Conservation (phyloP, 2,888 invertebrate genomes). For the Sinohyriopsis cumingii region DNA sequence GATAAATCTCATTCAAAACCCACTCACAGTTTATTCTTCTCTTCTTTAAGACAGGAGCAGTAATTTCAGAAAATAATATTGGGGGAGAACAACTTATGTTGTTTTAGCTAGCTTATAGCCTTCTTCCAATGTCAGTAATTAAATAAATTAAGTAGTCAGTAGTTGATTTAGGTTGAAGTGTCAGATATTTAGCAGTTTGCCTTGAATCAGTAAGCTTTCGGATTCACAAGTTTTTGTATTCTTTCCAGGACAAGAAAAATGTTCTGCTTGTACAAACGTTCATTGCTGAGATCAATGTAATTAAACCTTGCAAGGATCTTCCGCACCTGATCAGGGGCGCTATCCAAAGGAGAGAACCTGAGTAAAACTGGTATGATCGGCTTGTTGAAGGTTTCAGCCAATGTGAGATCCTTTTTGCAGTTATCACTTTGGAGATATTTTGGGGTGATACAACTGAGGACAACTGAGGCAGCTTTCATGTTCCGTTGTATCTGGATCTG, state of each 20-base stretch:
- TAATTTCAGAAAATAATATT: too few species aligned
- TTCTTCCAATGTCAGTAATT: too few species aligned
- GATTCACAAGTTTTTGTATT: conserved; percentile 50
- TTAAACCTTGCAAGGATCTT: conserved; percentile 57
- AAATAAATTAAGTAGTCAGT: too few species aligned
- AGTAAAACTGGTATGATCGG: conserved; percentile 66
- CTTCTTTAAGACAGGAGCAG: too few species aligned
- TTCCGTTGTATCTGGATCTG: conserved; percentile 64
- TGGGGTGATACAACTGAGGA: conserved; percentile 67
- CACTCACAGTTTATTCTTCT: too few species aligned
- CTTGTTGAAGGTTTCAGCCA: conserved; percentile 66
- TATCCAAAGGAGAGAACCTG: conserved; percentile 66
- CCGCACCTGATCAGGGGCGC: conserved; percentile 61
- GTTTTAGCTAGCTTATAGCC: too few species aligned
- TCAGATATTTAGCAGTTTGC: too few species aligned
- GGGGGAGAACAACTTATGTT: too few species aligned
- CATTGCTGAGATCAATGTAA: conserved; percentile 67
- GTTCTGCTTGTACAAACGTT: conserved; percentile 66
- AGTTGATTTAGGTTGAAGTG: too few species aligned
- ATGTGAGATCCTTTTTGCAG: conserved; percentile 67
- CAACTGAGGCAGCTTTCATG: conserved; percentile 63
- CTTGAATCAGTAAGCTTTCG: conserved; percentile 2
- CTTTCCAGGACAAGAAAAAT: conserved; percentile 56
- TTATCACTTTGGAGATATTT: conserved; percentile 70
- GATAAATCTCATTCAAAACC: too few species aligned